Percentiles rank a stretch among this genome's conserved stretches.
Conservation (phyloP, 2,113 vertebrate species). For the Centropus unirufus region DNA sequence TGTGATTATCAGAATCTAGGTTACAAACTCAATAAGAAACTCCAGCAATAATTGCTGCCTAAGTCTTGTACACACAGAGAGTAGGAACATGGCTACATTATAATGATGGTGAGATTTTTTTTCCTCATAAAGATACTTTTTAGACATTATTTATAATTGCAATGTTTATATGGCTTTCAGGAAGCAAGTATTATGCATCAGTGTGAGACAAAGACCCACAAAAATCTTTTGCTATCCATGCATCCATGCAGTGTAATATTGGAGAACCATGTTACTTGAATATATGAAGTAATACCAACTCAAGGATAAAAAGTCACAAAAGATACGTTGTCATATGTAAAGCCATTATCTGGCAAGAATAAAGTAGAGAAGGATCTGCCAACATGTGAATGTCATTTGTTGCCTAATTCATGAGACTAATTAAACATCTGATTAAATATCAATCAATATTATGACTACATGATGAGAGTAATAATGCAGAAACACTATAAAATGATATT, state of each 20-base stretch:
- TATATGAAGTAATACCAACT: neutral
- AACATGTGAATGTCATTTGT: neutral
- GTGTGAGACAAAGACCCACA: neutral
- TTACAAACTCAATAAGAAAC: neutral
- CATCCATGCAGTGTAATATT: neutral
- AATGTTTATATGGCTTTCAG: neutral
- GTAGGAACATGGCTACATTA: neutral
- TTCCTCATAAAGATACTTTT: neutral
- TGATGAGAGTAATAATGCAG: neutral
- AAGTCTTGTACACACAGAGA: neutral
- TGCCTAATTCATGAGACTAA: neutral
- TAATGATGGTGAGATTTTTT: neutral
- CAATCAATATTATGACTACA: neutral
- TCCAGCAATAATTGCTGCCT: neutral
- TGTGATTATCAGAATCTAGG: neutral
- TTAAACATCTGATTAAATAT: neutral
- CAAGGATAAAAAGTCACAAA: neutral
- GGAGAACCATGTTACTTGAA: accelerated
- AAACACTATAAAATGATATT: neutral
- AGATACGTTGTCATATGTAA: neutral
- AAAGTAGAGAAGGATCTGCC: neutral
- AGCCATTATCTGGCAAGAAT: neutral
- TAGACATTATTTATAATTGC: neutral
- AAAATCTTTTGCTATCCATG: neutral
- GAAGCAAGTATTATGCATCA: neutral